phyloP scores from a whole-genome alignment of 2,888 invertebrate genomes.

The Volucella inanis region DNA sequence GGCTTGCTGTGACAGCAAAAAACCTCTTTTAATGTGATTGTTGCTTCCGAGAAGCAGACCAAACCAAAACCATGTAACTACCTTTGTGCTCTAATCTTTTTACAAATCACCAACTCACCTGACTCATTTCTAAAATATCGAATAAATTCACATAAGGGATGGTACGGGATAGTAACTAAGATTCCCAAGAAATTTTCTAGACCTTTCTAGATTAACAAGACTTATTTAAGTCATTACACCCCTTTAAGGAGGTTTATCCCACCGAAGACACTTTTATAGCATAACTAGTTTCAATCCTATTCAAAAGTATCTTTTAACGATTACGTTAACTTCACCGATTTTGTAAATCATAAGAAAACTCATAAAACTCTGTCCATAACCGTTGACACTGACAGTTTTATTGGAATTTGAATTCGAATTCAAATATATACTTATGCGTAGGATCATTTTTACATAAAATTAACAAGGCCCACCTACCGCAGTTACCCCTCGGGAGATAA shows the following conservation, averaged over 20 bases:
- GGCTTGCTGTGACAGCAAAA: no score
- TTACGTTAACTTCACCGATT: constrained; percentile 36
- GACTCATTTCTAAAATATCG: no score
- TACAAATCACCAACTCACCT: no score
- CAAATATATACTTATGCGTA: not conserved
- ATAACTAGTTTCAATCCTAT: constrained; percentile 6
- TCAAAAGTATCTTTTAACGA: constrained; percentile 36
- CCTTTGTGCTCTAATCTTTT: no score
- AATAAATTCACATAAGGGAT: no score
- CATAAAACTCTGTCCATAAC: constrained; percentile 17
- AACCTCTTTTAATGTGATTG: no score
- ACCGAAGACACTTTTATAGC: not conserved
- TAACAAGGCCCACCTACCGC: not conserved
- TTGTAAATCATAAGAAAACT: constrained; percentile 25
- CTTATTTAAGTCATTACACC: constrained; percentile 6
- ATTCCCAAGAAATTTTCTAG: no score
- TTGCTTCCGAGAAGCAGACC: no score
- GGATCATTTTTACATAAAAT: constrained; percentile 6
- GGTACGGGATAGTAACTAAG: no score
- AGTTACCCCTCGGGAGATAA: constrained; percentile 1
- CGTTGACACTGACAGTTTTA: not conserved
- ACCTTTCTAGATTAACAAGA: not conserved
- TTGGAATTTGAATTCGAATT: not conserved
- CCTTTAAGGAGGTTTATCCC: constrained; percentile 8
- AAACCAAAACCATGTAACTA: no score